Conservation (phyloP, 37 sponge, comb jelly and placozoan genomes). For the Hexactinellida sp. region DNA sequence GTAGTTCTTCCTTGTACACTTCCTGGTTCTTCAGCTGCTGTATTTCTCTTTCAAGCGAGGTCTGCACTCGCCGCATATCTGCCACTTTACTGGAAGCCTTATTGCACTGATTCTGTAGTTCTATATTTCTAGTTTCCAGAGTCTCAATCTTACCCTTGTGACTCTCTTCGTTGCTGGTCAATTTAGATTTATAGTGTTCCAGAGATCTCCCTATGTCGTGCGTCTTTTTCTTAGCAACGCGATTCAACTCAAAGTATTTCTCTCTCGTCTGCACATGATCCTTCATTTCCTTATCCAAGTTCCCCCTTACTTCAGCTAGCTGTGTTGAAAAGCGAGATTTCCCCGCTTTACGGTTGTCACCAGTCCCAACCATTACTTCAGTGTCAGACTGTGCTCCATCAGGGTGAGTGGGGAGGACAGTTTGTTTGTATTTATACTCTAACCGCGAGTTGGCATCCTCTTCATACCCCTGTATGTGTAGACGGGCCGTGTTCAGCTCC, state of each 20-base stretch:
- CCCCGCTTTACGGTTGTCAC: neutral
- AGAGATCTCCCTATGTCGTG: neutral
- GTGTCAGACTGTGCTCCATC: neutral
- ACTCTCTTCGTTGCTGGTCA: neutral
- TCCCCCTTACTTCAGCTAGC: neutral
- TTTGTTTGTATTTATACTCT: neutral
- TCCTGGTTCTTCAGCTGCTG: neutral
- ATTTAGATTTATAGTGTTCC: neutral
- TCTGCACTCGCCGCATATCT: constrained; percentile 6
- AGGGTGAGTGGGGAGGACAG: neutral
- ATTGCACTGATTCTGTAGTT: neutral
- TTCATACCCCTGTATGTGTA: neutral
- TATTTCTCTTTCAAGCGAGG: neutral
- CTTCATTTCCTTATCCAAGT: neutral
- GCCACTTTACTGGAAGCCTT: neutral
- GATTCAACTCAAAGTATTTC: neutral
- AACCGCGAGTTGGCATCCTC: neutral
- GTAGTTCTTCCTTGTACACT: neutral
- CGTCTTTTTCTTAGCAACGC: neutral
- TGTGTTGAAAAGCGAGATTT: neutral
- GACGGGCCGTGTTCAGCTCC: neutral
- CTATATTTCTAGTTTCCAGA: neutral
- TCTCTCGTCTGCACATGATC: neutral
- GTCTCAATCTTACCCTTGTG: neutral
- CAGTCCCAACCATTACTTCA: neutral